Evolutionary conservation across 2,113 vertebrate species (phyloP), one percentile per base, ranked within the genome.

Genomic region (Callionymus lyra): DNA sequence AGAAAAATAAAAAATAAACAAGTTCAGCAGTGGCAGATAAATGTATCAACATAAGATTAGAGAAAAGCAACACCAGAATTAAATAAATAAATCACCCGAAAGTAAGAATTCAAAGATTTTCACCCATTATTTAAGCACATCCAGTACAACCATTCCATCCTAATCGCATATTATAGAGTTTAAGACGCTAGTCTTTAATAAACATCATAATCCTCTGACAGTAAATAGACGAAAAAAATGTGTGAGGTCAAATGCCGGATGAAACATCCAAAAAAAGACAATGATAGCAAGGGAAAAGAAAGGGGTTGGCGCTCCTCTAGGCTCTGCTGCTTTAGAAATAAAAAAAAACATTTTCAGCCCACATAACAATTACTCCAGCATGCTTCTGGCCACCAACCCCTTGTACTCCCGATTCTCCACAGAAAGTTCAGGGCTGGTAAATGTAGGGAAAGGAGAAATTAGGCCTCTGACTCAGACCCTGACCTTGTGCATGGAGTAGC

Each of bases 401-500:
- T 76, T 66, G 67, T 63, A 74, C 66, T 62, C 61, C 36, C 50
- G 50, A 65, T 76, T 72, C 65, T 65, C 63, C 62, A 72, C 56
- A 74, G 77, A 68, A 74, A 72, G 56, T 60, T 39, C 42, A 56
- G 73, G 72, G 73, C 62, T 64, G 65, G 69, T 82, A 79, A 80
- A 75, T 71, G 41, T 59, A 58, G 77, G 75, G 72, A 76, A 80
- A 63, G 65, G 80, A n/a, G 21, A 27, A 82, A 76, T 79, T 69
- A 77, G 80, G 71, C 55, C 67, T 79, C 69, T 82, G 77, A 80
- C 76, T 82, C 77, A 82, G 44, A 3, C 54, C 63, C 51, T 64
- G 67, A 76, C 73, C 75, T 72, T 52, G 52, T 59, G 71, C 53
- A 50, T 44, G 67, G 53, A 63, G 64, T 53, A 68, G 73, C 71